Conservation (phyloP, 1,140 invertebrate genomes). For the Acromyrmex heyeri region DNA sequence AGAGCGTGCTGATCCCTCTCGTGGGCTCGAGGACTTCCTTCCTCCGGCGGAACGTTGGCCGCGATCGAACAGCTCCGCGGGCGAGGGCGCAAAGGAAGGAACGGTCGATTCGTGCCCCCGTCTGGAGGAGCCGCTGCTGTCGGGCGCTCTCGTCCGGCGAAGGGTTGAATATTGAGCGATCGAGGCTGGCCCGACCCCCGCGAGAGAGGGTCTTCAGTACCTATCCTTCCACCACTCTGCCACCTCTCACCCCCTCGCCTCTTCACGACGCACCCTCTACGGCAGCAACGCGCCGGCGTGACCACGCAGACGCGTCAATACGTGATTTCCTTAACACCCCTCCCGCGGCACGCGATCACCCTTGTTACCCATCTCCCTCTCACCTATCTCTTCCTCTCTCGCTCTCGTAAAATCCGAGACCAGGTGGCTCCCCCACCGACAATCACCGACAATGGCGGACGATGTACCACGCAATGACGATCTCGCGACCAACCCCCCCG, state of each 20-base stretch:
- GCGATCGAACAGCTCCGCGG: conserved; percentile 78
- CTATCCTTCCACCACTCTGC: conserved; percentile 46
- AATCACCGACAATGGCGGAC: not conserved
- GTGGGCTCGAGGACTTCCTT: conserved; percentile 31
- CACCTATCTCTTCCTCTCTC: not conserved
- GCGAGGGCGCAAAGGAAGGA: conserved; percentile 81
- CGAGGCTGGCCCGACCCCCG: conserved; percentile 76
- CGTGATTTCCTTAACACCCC: conserved; percentile 47
- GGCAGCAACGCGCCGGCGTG: conserved; percentile 62
- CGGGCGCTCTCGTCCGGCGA: conserved; percentile 74
- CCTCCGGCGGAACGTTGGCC: conserved; percentile 69
- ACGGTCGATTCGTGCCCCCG: conserved; percentile 80
- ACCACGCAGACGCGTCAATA: conserved; percentile 72
- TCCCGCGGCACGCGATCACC: conserved; percentile 22
- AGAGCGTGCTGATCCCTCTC: conserved; percentile 11
- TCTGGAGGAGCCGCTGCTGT: conserved; percentile 78
- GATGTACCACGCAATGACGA: conserved; percentile 12
- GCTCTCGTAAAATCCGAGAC: not conserved
- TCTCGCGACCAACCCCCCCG: conserved; percentile 7
- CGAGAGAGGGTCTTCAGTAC: conserved; percentile 69
- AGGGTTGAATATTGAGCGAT: conserved; percentile 86
- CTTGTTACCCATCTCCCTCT: not conserved
- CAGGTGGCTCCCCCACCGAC: conserved; percentile 62
- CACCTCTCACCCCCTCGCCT: not conserved
- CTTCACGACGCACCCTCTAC: conserved; percentile 52